Evolutionary conservation across 1,140 invertebrate genomes (phyloP).

Genomic region (Saccostrea glomerata): DNA sequence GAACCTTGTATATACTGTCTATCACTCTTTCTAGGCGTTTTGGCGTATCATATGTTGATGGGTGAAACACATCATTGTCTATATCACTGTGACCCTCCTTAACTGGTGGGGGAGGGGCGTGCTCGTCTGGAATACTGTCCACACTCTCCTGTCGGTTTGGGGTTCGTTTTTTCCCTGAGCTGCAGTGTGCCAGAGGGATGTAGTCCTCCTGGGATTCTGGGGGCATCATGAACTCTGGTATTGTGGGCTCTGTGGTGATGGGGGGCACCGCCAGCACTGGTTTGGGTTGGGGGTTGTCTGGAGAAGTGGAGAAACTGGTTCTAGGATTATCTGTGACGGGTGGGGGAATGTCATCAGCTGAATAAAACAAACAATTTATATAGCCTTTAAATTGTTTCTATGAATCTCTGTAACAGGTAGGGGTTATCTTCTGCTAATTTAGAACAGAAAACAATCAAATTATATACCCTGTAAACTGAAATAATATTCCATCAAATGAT

Average conservation of each 20-base stretch:
- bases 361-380: slow-evolving; percentile 25
- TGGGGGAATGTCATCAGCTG: slow-evolving; percentile 71
- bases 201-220: slow-evolving; percentile 41
- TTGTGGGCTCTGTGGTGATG: neutral
- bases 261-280: neutral
- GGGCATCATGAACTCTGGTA: neutral
- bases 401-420: slow-evolving; percentile 46
- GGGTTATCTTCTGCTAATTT: slow-evolving; percentile 45
- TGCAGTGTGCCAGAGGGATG: slow-evolving; percentile 49
- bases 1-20: slow-evolving; percentile 61
- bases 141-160: slow-evolving; percentile 61
- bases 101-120: slow-evolving; percentile 68
- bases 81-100: slow-evolving; percentile 33
- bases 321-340: slow-evolving; percentile 42
- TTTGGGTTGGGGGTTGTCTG: slow-evolving; percentile 11
- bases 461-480: too few species aligned
- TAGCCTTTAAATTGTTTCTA: neutral
- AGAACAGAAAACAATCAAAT: neutral
- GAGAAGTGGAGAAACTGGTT: neutral
- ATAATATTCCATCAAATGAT: too few species aligned
- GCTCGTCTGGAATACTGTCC: slow-evolving; percentile 71
- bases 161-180: slow-evolving; percentile 20
- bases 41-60: slow-evolving; percentile 59
- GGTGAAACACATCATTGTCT: slow-evolving; percentile 62
- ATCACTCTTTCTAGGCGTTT: slow-evolving; percentile 36